Conservation (phyloP, 2,113 vertebrate genomes). For the Xiphophorus hellerii region DNA sequence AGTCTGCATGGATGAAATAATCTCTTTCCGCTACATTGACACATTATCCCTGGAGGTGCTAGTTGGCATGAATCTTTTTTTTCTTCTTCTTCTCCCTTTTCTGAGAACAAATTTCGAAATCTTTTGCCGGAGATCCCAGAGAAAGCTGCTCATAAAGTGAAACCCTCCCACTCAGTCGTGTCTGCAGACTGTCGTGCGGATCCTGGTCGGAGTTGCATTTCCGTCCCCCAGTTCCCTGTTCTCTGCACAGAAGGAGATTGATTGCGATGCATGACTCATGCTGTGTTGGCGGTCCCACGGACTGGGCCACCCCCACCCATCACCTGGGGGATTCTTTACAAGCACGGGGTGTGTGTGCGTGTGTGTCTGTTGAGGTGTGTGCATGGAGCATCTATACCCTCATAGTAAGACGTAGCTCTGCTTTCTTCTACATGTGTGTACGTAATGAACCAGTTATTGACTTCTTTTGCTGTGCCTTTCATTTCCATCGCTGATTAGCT, state of each 20-base stretch:
- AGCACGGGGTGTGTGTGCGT: slow-evolving; percentile 18
- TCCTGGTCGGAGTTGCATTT: slow-evolving; percentile 30
- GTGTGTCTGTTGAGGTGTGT: not conserved
- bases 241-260: slow-evolving; percentile 54
- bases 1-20: slow-evolving; percentile 14
- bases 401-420: not conserved
- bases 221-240: slow-evolving; percentile 45
- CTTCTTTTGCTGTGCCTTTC: slow-evolving; percentile 50
- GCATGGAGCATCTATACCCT: slow-evolving; percentile 4
- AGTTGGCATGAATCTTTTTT: slow-evolving; percentile 10
- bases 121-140: slow-evolving; percentile 17
- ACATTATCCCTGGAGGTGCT: slow-evolving; percentile 7
- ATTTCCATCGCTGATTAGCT: slow-evolving; percentile 69
- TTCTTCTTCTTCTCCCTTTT: not conserved
- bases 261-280: slow-evolving; percentile 66
- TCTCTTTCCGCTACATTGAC: slow-evolving; percentile 12
- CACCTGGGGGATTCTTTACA: slow-evolving; percentile 61
- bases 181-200: slow-evolving; percentile 53
- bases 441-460: slow-evolving; percentile 21
- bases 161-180: slow-evolving; percentile 36
- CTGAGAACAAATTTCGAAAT: slow-evolving; percentile 14
- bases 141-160: slow-evolving; percentile 24
- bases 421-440: slow-evolving; percentile 1
- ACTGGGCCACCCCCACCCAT: slow-evolving; percentile 42
- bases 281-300: slow-evolving; percentile 52